These are phyloP conservation scores for Tragopan temminckii DNA, from an alignment of 2,797 vertebrate species.

Conservation along the genomic window DNA sequence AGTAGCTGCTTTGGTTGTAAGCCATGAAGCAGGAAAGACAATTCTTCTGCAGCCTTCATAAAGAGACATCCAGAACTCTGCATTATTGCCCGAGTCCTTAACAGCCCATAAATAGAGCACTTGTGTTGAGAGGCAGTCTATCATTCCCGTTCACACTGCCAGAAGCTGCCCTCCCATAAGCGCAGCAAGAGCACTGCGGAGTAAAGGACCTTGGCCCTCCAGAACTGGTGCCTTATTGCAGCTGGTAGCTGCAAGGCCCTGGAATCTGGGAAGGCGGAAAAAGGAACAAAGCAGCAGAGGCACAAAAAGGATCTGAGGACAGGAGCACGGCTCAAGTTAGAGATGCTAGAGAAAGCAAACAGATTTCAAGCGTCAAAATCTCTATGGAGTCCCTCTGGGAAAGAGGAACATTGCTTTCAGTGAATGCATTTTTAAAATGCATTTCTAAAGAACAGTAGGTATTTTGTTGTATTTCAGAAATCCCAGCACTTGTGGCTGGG, in stretches of 20 bases:
- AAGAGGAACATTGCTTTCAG: neutral
- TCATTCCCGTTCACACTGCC: neutral
- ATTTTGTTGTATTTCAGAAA: neutral
- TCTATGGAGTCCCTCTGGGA: neutral
- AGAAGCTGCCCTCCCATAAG: neutral
- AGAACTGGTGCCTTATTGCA: neutral
- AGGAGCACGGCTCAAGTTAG: neutral
- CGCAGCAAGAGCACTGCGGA: neutral
- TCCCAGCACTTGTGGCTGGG: neutral
- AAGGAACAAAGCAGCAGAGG: neutral
- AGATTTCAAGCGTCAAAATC: neutral
- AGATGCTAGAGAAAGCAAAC: neutral
- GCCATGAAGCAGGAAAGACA: neutral
- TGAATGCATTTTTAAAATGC: neutral
- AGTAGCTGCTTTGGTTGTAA: neutral
- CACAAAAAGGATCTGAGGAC: neutral
- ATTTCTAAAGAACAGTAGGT: neutral
- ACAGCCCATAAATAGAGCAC: neutral
- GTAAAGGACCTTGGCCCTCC: neutral
- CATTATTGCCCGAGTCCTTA: neutral
- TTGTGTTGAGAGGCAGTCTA: neutral
- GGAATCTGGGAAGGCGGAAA: neutral
- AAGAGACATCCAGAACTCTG: neutral
- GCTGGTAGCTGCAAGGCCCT: neutral
- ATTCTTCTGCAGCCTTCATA: neutral